A percentile compares a stretch with the other conserved stretches of the same genome.
phyloP scores from a whole-genome alignment of 2,888 invertebrate genomes.

The Electrophaes corylata region DNA sequence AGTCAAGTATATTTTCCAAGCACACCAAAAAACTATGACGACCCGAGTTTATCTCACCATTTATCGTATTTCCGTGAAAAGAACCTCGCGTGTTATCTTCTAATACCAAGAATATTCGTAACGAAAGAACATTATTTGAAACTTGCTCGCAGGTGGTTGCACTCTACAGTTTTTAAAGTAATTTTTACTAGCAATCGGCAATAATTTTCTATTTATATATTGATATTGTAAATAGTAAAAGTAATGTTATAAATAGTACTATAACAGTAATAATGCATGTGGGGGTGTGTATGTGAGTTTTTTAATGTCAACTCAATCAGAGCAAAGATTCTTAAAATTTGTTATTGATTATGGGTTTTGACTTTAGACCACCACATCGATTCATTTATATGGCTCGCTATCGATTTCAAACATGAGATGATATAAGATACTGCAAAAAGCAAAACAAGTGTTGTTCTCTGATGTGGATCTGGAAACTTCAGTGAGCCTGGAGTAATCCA shows the following conservation, averaged over 20 bases:
- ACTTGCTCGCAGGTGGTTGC: conserved; percentile 13
- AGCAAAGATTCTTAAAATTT: too few relatives aligned
- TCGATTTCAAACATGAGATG: conserved; percentile 43
- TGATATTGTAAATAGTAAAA: too few relatives aligned
- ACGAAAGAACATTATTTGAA: conserved; percentile 19
- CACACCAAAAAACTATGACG: conserved; percentile 48
- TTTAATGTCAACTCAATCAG: too few relatives aligned
- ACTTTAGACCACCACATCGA: conserved; percentile 67
- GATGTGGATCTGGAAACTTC: conserved; percentile 42
- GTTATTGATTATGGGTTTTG: not conserved
- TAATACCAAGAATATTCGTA: conserved; percentile 60
- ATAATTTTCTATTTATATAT: too few relatives aligned
- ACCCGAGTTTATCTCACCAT: conserved; percentile 64
- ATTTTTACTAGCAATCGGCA: not conserved
- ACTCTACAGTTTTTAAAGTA: not conserved
- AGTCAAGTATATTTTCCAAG: conserved; percentile 26
- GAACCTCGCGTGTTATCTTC: conserved; percentile 63
- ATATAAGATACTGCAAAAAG: conserved; percentile 59
- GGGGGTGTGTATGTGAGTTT: too few relatives aligned
- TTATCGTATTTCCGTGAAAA: conserved; percentile 77
- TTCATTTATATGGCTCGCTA: conserved; percentile 33
- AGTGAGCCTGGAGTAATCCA: conserved; percentile 12
- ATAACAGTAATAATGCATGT: too few relatives aligned
- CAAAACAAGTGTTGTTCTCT: conserved; percentile 45
- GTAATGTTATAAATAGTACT: too few relatives aligned